Evolutionary conservation across 2,113 vertebrate species (phyloP), one percentile per base, ranked within the genome.

Genomic region (Ictalurus punctatus): DNA sequence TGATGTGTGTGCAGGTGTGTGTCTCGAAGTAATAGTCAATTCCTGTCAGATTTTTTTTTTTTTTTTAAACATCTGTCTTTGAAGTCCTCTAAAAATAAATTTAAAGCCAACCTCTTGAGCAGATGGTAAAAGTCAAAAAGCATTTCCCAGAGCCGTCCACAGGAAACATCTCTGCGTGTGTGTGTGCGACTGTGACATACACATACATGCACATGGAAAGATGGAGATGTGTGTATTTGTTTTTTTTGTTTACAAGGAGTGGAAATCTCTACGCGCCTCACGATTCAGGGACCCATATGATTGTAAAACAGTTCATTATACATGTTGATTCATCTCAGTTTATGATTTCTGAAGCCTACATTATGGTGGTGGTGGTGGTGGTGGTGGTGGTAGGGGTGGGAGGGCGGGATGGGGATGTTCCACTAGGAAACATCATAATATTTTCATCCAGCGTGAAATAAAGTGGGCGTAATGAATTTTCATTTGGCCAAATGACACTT

Each of bases 91-190:
- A 86, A 61, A 44, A 90, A 76, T 78, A n/a, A 78, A 89, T 79
- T 86, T 81, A 79, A 40, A 76, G 2, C 27, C 63, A 76, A 90
- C 12, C 27, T 85, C 84, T 90, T 91, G 80, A 74, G 81, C 92
- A 93, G 92, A 93, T 92, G 92, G 90, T 85, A 19, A 63, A 17
- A 17, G 27, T 88, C 81, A 85, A 78, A 85, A 78, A 81, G 85
- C 56, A 76, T 84, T 85, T 85, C 52, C 56, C 81, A 80, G 88
- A 78, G 83, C 73, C n/a, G 48, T 76, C 52, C 67, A 44, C 71
- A 91, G 91, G 88, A 91, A 90, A 87, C 78, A 17, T 76, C 30
- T 85, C 78, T 90, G 71, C 16, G 52, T 84, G 40, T 34, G 63
- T 9, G 71, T 74, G 61, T 61, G 87, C 69, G 27, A 67, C 5